Conservation (phyloP, 1,140 invertebrate genomes). For the Tetraneura akinire region DNA sequence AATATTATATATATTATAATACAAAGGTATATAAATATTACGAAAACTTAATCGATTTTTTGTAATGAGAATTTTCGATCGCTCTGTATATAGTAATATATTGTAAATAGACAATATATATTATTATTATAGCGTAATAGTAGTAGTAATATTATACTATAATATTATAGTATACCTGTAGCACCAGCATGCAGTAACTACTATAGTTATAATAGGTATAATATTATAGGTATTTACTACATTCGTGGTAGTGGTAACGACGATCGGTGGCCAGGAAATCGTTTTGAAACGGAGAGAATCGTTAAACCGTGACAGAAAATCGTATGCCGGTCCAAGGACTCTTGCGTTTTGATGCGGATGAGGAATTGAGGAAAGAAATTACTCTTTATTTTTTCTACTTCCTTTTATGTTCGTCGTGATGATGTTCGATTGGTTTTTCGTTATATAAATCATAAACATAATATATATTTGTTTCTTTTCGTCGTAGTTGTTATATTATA, state of each 20-base stretch:
- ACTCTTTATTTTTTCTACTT: constrained; percentile 9
- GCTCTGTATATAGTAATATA: too few relatives aligned
- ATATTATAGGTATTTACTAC: not conserved
- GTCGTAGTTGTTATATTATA: too few relatives aligned
- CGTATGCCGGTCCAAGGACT: constrained; percentile 44
- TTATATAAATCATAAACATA: not conserved
- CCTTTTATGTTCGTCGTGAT: constrained; percentile 12
- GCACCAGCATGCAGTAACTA: not conserved
- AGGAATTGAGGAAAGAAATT: constrained; percentile 49
- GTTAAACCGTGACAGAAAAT: constrained; percentile 49
- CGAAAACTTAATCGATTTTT: too few relatives aligned
- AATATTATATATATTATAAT: too few relatives aligned
- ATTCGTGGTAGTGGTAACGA: constrained; percentile 20
- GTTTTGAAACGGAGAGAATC: constrained; percentile 46
- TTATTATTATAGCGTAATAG: not conserved
- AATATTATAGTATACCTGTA: not conserved
- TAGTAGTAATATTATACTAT: constrained; percentile 10
- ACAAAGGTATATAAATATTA: too few relatives aligned
- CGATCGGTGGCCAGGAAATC: constrained; percentile 20
- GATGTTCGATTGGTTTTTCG: constrained; percentile 22
- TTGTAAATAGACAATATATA: not conserved
- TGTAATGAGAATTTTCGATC: too few relatives aligned
- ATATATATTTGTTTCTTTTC: too few relatives aligned
- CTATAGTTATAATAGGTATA: not conserved
- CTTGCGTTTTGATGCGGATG: constrained; percentile 45